Percentiles rank a stretch among this genome's conserved stretches.
Conservation (phyloP, 2,113 vertebrate genomes). For the Neopipo cinnamomea region DNA sequence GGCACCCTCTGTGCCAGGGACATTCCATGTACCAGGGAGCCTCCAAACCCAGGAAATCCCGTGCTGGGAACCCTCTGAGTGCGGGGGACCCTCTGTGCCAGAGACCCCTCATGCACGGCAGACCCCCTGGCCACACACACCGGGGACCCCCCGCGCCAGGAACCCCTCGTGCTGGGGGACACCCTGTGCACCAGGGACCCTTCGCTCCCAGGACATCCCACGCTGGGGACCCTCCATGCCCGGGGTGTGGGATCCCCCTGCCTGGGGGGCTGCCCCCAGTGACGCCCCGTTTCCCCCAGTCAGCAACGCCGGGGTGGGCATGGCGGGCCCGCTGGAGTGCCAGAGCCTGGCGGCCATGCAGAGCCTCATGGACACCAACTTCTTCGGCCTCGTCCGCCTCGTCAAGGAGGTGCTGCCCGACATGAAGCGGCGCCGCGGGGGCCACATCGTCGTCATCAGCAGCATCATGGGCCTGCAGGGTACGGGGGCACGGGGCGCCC, state of each 20-base stretch:
- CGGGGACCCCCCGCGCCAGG: not conserved
- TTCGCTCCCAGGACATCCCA: not conserved
- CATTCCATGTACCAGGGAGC: not conserved
- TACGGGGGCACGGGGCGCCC: not conserved
- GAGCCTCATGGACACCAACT: conserved; percentile 75
- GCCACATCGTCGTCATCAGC: conserved; percentile 77
- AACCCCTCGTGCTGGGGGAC: accelerated
- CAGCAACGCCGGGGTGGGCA: conserved; percentile 79
- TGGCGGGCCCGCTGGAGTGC: conserved; percentile 79
- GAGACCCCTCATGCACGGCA: no score
- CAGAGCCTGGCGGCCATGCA: conserved; percentile 74
- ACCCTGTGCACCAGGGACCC: not conserved
- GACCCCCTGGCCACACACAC: not conserved
- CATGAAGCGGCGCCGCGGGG: conserved; percentile 76
- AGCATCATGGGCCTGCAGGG: conserved; percentile 79
- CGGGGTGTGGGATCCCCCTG: accelerated
- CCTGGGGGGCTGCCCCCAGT: not conserved
- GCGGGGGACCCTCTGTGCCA: not conserved
- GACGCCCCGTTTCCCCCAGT: conserved; percentile 26
- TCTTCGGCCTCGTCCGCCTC: conserved; percentile 75
- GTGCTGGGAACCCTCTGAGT: not conserved
- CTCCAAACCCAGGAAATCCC: not conserved
- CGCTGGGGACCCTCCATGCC: not conserved
- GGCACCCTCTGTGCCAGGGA: not conserved
- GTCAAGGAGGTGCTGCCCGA: conserved; percentile 75